These are phyloP conservation scores for Deroplatys truncata DNA, from an alignment of 2,888 invertebrate genomes.

Conservation along the genomic window DNA sequence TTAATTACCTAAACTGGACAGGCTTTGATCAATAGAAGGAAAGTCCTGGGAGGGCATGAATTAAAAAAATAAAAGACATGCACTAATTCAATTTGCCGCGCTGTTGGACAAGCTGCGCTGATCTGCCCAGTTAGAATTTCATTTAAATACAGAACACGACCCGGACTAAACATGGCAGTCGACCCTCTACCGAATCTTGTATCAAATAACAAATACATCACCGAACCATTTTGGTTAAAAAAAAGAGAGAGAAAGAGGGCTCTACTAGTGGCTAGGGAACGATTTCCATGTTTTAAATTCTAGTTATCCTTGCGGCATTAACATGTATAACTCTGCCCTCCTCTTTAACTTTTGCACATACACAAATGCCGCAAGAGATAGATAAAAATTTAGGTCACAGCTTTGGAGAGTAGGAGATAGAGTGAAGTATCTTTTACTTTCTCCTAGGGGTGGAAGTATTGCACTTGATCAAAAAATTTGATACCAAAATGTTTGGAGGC, in stretches of 20 bases:
- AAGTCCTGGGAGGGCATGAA: neutral
- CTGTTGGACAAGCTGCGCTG: neutral
- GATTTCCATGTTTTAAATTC: neutral
- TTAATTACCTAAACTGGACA: neutral
- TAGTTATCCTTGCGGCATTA: neutral
- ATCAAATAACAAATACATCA: neutral
- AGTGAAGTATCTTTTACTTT: too few species aligned
- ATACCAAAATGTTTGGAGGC: too few species aligned
- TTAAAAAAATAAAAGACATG: neutral
- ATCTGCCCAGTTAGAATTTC: neutral
- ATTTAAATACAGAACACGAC: neutral
- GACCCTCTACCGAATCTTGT: neutral
- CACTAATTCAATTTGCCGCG: neutral
- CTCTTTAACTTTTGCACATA: too few species aligned
- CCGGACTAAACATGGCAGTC: neutral
- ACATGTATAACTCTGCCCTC: neutral
- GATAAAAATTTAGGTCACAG: too few species aligned
- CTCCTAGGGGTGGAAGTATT: too few species aligned
- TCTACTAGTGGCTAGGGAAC: neutral
- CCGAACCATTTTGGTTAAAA: neutral
- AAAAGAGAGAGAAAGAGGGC: too few species aligned
- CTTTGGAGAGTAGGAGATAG: too few species aligned
- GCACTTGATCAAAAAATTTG: too few species aligned
- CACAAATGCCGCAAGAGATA: too few species aligned
- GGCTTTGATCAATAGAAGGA: neutral